phyloP scores from a whole-genome alignment of 2,888 invertebrate genomes.

The Mesorhabditis spiculigera region DNA sequence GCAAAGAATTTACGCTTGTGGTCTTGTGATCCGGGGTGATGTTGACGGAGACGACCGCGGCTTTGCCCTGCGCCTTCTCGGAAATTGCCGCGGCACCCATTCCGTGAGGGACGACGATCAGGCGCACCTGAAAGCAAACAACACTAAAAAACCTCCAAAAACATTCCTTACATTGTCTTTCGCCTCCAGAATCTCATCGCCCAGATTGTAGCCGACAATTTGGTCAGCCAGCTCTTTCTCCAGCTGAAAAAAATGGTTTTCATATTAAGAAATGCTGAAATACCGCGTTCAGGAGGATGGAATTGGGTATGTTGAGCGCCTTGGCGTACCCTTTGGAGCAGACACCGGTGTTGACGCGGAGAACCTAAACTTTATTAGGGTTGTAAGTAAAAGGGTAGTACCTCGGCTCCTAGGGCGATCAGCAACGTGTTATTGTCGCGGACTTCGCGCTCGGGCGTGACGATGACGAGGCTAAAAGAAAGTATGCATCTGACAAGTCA shows the following conservation, averaged over 20 bases:
- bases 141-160: constrained; percentile 76
- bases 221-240: constrained; percentile 69
- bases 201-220: constrained; percentile 18
- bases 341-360: constrained; percentile 79
- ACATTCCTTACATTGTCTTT: constrained; percentile 92
- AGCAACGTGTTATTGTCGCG: constrained; percentile 84
- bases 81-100: constrained; percentile 87
- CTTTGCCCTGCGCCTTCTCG: constrained; percentile 17
- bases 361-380: constrained; percentile 62
- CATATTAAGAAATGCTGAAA: constrained; percentile 11
- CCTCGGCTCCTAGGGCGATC: constrained; percentile 80
- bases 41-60: background rate
- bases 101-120: constrained; percentile 78
- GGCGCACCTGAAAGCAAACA: constrained; percentile 72
- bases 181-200: constrained; percentile 63
- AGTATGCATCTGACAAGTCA: constrained; percentile 60
- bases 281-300: constrained; percentile 86
- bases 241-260: constrained; percentile 12
- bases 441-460: constrained; percentile 97
- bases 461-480: constrained; percentile 83
- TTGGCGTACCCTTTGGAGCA: constrained; percentile 73
- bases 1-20: constrained; percentile 71
- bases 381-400: constrained; percentile 71
- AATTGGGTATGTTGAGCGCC: constrained; percentile 78
- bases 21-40: background rate